Conservation (phyloP, 2,888 invertebrate genomes). For the Marasmarcha lunaedactyla region DNA sequence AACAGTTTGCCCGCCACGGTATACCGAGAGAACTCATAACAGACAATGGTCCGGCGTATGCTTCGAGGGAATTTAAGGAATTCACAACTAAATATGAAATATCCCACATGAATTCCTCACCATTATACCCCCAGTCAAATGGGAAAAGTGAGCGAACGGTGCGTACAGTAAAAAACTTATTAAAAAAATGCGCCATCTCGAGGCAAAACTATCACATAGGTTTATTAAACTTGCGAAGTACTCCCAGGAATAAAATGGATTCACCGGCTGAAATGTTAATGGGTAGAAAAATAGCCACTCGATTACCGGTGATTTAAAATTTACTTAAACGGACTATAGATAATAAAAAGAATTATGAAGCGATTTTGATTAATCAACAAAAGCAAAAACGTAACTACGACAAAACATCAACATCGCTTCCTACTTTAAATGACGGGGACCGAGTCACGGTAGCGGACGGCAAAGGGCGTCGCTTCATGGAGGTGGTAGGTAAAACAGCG, state of each 20-base stretch:
- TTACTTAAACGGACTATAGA: neutral
- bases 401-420: too few species aligned
- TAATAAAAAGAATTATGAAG: neutral
- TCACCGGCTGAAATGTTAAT: too few species aligned
- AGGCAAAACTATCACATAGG: too few species aligned
- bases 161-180: too few species aligned
- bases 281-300: too few species aligned
- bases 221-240: conserved; percentile 3
- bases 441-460: too few species aligned
- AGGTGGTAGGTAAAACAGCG: too few species aligned
- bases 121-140: conserved; percentile 12
- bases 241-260: conserved; percentile 8
- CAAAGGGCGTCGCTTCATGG: too few species aligned
- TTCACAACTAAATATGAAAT: conserved; percentile 12
- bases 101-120: conserved; percentile 10
- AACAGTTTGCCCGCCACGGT: conserved; percentile 13
- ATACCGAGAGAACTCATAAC: conserved; percentile 12
- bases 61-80: conserved; percentile 10
- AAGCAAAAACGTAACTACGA: too few species aligned
- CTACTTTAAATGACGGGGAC: too few species aligned
- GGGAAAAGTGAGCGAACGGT: conserved; percentile 13
- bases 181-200: too few species aligned
- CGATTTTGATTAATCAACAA: too few species aligned
- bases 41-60: conserved; percentile 14
- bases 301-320: conserved; percentile 5